Evolutionary conservation across 2,797 vertebrate genomes (phyloP).

Genomic region (Myotis planiceps): DNA sequence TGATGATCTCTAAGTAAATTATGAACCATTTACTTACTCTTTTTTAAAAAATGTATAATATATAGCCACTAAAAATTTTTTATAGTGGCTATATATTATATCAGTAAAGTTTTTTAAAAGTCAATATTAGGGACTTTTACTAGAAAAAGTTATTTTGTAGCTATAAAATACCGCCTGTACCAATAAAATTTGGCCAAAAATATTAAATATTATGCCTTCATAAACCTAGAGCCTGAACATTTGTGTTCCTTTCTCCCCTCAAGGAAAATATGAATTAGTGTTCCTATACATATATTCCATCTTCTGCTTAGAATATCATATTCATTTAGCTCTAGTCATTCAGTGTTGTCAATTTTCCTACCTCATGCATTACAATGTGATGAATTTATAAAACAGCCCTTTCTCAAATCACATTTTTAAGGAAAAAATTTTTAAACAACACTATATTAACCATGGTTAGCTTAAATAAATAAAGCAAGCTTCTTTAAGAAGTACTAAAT

Average conservation of each 20-base stretch:
- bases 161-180: not conserved
- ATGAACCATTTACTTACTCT: not conserved
- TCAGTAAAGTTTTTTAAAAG: not conserved
- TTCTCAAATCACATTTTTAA: not conserved
- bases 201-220: not conserved
- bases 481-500: not conserved
- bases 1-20: not conserved
- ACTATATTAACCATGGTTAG: not conserved
- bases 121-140: not conserved
- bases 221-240: not conserved
- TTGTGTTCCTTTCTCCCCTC: not conserved
- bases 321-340: not conserved
- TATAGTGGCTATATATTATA: not conserved
- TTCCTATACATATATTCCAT: not conserved
- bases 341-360: not conserved
- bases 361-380: not conserved
- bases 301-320: not conserved
- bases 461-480: not conserved
- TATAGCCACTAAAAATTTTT: not conserved
- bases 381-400: not conserved
- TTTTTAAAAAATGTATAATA: not conserved
- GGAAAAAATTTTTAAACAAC: not conserved
- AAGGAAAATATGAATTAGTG: not conserved
- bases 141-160: not conserved
- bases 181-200: not conserved